Percentiles rank a stretch among this genome's conserved stretches.
phyloP scores from a whole-genome alignment of 2,797 vertebrate genomes.

The Cuniculus paca region DNA sequence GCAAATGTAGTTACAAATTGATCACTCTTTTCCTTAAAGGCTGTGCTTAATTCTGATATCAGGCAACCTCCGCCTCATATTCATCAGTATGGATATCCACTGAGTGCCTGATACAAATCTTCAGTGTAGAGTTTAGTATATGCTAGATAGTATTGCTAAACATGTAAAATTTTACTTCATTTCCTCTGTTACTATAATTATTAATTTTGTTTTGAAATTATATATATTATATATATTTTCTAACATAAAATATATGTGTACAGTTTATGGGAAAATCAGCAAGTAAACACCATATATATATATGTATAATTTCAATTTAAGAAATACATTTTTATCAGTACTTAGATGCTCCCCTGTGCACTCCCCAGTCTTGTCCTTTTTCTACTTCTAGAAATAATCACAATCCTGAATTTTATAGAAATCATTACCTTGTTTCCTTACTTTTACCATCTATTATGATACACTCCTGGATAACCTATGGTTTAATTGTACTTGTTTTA shows the following conservation, averaged over 20 bases:
- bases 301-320: background rate
- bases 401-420: background rate
- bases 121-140: slow-evolving; percentile 34
- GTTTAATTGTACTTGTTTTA: slow-evolving; percentile 42
- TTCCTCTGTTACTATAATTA: slow-evolving; percentile 32
- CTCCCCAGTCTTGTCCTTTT: background rate
- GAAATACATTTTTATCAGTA: background rate
- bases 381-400: background rate
- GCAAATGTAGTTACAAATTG: background rate
- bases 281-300: background rate
- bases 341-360: background rate
- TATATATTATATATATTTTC: background rate
- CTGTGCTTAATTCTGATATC: slow-evolving; percentile 30
- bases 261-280: background rate
- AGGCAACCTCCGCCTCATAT: background rate
- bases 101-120: background rate
- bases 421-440: background rate
- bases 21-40: background rate
- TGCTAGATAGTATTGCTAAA: slow-evolving; percentile 37
- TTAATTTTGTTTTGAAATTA: slow-evolving; percentile 60
- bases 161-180: background rate
- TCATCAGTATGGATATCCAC: background rate
- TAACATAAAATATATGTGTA: background rate
- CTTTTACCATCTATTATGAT: slow-evolving; percentile 1
- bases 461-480: background rate